These are phyloP conservation scores for Genyomyrus donnyi DNA, from an alignment of 2,113 vertebrate species.

Conservation along the genomic window DNA sequence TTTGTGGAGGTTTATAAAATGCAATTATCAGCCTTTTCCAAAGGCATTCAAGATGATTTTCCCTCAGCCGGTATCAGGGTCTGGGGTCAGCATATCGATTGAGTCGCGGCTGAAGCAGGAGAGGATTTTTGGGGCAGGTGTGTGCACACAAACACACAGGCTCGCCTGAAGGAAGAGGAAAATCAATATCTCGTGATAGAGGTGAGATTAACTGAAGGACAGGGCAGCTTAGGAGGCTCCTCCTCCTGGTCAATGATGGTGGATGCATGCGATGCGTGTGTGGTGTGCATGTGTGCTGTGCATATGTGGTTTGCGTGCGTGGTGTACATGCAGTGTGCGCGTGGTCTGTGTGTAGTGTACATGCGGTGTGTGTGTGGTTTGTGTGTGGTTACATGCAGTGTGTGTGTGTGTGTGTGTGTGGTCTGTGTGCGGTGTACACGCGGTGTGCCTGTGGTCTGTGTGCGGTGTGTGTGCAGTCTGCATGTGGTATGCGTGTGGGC, in stretches of 20 bases:
- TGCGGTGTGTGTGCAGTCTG: not conserved
- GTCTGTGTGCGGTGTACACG: not conserved
- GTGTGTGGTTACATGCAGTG: too few relatives aligned
- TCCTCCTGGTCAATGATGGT: slow-evolving; percentile 29
- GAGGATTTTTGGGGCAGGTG: not conserved
- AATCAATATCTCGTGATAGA: slow-evolving; percentile 31
- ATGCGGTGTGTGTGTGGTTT: not conserved
- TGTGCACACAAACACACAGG: not conserved
- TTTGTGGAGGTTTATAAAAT: not conserved
- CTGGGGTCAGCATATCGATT: slow-evolving; percentile 9
- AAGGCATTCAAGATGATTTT: not conserved
- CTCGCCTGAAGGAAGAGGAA: not conserved
- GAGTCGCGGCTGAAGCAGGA: not conserved
- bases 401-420: not conserved
- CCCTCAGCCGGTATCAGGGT: not conserved
- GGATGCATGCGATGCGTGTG: not conserved
- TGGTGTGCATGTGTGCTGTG: not conserved
- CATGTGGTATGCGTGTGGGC: not conserved
- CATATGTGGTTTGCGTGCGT: not conserved
- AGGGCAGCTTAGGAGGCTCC: slow-evolving; percentile 14
- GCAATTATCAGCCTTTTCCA: not conserved
- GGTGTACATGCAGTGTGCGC: not conserved
- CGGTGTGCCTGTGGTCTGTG: too few relatives aligned
- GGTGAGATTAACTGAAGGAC: slow-evolving; percentile 34
- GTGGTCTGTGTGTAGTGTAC: not conserved